Percentiles rank a stretch among this genome's conserved stretches.
phyloP scores from a whole-genome alignment of 1,140 invertebrate genomes.

The Linepithema humile region DNA sequence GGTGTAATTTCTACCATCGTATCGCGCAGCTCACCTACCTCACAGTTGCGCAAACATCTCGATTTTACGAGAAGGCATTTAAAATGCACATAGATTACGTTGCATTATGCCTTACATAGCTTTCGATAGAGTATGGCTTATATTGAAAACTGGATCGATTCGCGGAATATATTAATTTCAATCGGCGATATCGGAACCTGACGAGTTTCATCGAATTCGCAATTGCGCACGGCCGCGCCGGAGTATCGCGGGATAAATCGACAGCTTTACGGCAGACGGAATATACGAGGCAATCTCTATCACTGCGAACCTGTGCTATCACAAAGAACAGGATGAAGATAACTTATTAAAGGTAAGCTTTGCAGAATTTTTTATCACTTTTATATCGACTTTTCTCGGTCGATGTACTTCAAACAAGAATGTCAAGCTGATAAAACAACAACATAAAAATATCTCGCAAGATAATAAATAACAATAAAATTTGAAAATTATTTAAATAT shows the following conservation, averaged over 20 bases:
- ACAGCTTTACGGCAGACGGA: constrained; percentile 12
- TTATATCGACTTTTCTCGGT: neutral
- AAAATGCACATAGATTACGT: constrained; percentile 13
- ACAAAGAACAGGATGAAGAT: constrained; percentile 37
- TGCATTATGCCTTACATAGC: neutral
- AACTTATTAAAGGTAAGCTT: constrained; percentile 50
- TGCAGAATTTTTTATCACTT: constrained; percentile 22
- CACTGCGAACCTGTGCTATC: neutral
- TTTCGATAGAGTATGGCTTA: neutral
- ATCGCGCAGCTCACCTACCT: neutral
- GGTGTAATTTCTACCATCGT: neutral
- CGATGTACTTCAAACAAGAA: neutral
- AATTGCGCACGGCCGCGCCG: neutral
- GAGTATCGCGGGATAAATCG: constrained; percentile 37
- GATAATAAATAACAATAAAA: neutral
- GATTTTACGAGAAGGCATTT: neutral
- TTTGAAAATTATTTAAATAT: no score
- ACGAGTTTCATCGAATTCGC: constrained; percentile 36
- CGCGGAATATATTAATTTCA: constrained; percentile 46
- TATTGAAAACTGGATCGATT: constrained; percentile 19
- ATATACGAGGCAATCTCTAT: constrained; percentile 39
- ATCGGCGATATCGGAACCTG: constrained; percentile 12
- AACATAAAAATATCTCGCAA: neutral
- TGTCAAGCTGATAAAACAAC: neutral
- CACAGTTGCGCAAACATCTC: neutral